Base-by-base conservation (phyloP, 2,888 invertebrate genomes). In the Orthosia gothica region DNA sequence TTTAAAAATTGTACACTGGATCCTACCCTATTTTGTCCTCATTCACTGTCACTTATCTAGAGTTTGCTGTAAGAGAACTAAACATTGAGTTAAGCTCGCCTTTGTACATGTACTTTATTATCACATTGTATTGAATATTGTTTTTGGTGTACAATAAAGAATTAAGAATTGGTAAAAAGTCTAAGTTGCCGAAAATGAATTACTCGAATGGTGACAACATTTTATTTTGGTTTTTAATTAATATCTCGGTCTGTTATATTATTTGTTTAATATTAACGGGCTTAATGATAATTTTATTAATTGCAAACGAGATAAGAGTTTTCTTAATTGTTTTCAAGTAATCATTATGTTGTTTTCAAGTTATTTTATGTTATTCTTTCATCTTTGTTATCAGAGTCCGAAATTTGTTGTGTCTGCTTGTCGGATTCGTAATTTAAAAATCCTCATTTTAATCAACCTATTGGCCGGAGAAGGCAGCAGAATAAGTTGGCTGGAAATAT, bases 241-340 rank as follows among this genome's bases (percentile, higher is more conserved):
- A 32, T 52, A 23, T 61, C 1, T 26, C 26, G 1, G 54, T 62
- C 2, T 32, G n/a, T 69, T 40, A 40, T 9, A 9, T 40, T 40
- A 13, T n/a, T 20, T 54, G 5, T 66, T 47, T 26, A n/a, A 18
- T 45, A 47, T 23, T 45, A 32, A 26, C 20, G 23, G 52, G 23
- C 47, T 49, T 20, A 3, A 20, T 15, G 62, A 72, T 58, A 80
- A 78, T 26, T 62, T 80, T 80, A 54, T 57, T 63, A 52, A 67
- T 63, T 59, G 20, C 49, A 50, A 16, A 49, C 12, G 20, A 7
- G 66, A 80, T 67, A 63, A 54, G 12, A 16, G 2, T 20, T 49
- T 4, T 57, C 15, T 15, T 65, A 47, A 79, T 71, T 71, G n/a
- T 50, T 55, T 63, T 45, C 4, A 9, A 7, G 32, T 32, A 32